Evolutionary conservation across 2,888 invertebrate genomes (phyloP), one percentile per base, ranked within the genome.

Genomic region (Syrphus vitripennis): DNA sequence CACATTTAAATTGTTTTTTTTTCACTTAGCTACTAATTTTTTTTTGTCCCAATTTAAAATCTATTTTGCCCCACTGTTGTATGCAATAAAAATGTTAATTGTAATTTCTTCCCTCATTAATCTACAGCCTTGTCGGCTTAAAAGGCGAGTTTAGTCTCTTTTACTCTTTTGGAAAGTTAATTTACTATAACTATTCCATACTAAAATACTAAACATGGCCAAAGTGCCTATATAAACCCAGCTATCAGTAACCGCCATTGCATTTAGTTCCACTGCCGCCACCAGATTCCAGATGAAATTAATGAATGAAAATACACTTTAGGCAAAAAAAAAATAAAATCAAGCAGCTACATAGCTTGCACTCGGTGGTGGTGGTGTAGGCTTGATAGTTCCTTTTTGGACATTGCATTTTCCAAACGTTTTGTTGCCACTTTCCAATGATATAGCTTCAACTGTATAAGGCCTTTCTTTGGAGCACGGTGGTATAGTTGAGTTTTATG

Each of bases 261-360:
- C 50, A 70, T 31, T 70, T 53, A 57, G 76, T 72, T 72, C 29
- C 45, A 65, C 2, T 14, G 10, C 10, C 12, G 16, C 29, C 21
- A 29, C 29, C 55, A 21, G 69, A 50, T 53, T 65, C 26, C 4
- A 72, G 29, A 75, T 65, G 69, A 67, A 63, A 61, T 77, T 86
- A 77, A 86, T 86, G 81, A 86, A 77, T 77, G 77, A 78, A 78
- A 59, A 12, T 31, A 74, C 74, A 74, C 86, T 74, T 75, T 86
- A 59, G 82, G 74, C 74, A 70, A 74, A n/a, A n/a, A n/a, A n/a
- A n/a, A n/a, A n/a, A n/a, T 42, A 34, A 69, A 78, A 74, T 86
- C 70, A 81, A 77, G 81, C 6, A 3, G 24, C 12, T 24, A n/a
- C n/a, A n/a, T n/a, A n/a, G 34, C 34, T 34, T 1, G 9, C 4